These are phyloP conservation scores for Morus bassanus DNA, from an alignment of 2,797 vertebrate genomes.

Conservation along the genomic window DNA sequence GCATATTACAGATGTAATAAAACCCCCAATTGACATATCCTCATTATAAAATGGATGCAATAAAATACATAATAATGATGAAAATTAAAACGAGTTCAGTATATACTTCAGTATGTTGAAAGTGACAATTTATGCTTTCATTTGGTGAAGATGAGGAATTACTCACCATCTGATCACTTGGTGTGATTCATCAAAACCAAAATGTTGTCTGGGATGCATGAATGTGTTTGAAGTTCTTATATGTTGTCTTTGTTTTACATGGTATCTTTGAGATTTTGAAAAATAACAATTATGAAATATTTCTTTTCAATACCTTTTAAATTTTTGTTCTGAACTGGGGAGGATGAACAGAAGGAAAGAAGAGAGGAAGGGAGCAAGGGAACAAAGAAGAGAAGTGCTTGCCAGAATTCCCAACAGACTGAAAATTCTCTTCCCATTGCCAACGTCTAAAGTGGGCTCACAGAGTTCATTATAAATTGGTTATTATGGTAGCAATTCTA, in stretches of 20 bases:
- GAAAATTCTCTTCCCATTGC: neutral
- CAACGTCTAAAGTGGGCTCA: neutral
- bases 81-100: neutral
- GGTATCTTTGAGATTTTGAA: neutral
- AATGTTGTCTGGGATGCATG: neutral
- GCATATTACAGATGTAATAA: neutral
- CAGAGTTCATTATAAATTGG: neutral
- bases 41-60: neutral
- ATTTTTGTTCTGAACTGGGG: neutral
- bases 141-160: neutral
- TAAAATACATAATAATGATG: neutral
- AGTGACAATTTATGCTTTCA: neutral
- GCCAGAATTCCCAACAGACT: neutral
- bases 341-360: neutral
- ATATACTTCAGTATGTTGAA: neutral
- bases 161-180: neutral
- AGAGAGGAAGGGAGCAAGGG: neutral
- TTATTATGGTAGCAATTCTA: neutral
- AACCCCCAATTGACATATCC: neutral
- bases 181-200: neutral
- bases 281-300: neutral
- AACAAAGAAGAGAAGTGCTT: neutral
- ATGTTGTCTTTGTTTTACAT: neutral
- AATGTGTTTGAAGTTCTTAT: neutral
- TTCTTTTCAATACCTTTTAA: neutral